Evolutionary conservation across 2,113 vertebrate species (phyloP).

Genomic region (Proteles cristata): DNA sequence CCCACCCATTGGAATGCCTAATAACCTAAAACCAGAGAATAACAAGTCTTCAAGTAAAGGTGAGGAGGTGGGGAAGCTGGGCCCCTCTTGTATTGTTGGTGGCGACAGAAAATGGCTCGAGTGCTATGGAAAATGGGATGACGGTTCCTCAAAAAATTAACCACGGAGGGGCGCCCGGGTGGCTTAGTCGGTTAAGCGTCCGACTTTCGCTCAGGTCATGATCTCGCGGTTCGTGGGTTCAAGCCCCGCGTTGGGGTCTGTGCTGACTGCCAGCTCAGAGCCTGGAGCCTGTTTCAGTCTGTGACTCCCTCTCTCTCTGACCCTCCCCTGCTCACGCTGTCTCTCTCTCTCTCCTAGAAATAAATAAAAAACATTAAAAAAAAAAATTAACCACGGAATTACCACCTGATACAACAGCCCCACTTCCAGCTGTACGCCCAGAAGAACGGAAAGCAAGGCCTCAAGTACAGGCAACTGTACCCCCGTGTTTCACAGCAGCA

Average conservation of each 20-base stretch:
- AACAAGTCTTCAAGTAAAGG: background rate
- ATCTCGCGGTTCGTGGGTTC: too few species aligned
- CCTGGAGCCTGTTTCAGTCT: too few species aligned
- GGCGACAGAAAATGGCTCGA: background rate
- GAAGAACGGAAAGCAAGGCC: background rate
- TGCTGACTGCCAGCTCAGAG: too few species aligned
- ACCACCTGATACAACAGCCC: background rate
- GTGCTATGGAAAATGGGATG: background rate
- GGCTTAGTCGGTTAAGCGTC: too few species aligned
- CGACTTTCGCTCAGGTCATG: too few species aligned
- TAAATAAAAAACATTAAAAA: too few species aligned
- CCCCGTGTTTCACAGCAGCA: background rate
- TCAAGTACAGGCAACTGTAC: background rate
- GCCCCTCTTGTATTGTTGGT: background rate
- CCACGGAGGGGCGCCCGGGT: too few species aligned
- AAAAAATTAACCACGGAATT: background rate
- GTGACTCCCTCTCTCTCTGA: too few species aligned
- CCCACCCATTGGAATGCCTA: background rate
- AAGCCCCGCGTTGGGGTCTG: too few species aligned
- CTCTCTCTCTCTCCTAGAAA: too few species aligned
- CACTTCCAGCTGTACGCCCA: background rate
- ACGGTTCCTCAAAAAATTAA: background rate
- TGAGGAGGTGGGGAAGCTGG: background rate
- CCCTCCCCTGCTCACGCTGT: too few species aligned
- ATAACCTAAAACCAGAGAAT: background rate